Evolutionary conservation across 2,797 vertebrate species (phyloP), one percentile per base, ranked within the genome.

Genomic region (Phrynocephalus vlangalii): DNA sequence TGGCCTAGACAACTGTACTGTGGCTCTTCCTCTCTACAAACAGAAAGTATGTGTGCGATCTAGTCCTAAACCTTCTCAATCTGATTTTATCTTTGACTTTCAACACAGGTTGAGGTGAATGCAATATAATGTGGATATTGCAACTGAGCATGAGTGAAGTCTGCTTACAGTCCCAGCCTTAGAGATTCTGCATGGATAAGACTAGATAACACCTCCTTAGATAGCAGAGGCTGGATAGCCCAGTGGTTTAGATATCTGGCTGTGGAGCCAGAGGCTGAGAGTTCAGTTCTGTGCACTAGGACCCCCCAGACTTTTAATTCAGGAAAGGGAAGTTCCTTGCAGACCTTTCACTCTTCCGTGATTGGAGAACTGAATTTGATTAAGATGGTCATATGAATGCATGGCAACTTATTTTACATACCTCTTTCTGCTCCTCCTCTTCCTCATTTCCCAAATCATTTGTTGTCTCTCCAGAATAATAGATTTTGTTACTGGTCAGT

Each of bases 401-500:
- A 11, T 38, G n/a, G 3, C 16, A 30, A 30, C 5, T 77, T n/a
- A 10, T 83, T 78, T 77, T 70, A 87, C 97, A 95, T 95, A 99
- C 99, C 98, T 99, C 99, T 91, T 98, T 97, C 89, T 99, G 98
- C 91, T 99, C 99, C 92, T 99, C 99, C 87, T 99, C 99, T 13
- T 99, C 99, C 84, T 99, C 99, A 0, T 99, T 99, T 84, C 98
- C 97, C 94, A 98, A 98, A 95, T 98, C 98, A 89, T 92, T 98
- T 71, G 97, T 97, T 56, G 98, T 99, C 94, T 99, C 99, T 82
- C 98, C 99, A 0, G 99, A 99, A 94, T 99, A 99, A 95, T 99
- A 99, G 95, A 99, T 99, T 95, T 99, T 99, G 94, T 96, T 99
- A 97, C 98, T 99, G 88, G 99, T 99, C 96, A 99, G 96, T 90